Percentiles rank a stretch among this genome's conserved stretches.
phyloP scores from a whole-genome alignment of 2,797 vertebrate species.

The Cossypha dichroa region DNA sequence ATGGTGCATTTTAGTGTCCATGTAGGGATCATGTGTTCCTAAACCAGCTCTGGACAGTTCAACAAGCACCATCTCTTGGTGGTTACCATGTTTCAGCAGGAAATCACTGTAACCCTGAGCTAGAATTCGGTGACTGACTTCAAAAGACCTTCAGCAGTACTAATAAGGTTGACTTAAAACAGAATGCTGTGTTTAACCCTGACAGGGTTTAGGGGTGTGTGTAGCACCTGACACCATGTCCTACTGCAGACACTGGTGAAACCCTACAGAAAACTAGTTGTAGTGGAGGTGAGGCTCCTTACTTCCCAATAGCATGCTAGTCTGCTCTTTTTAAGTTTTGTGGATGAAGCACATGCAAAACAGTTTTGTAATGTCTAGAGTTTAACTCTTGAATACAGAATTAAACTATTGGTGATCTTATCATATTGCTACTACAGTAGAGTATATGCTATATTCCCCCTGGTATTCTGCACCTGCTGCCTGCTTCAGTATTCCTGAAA shows the following conservation, averaged over 20 bases:
- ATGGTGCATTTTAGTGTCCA: neutral
- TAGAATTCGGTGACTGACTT: neutral
- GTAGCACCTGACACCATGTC: neutral
- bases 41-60: neutral
- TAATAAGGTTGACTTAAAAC: neutral
- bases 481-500: neutral
- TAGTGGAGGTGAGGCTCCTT: neutral
- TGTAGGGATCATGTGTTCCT: neutral
- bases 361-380: neutral
- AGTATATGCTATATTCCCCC: neutral
- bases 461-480: neutral
- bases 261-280: neutral
- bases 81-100: accelerated
- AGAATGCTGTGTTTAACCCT: neutral
- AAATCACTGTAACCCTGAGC: neutral
- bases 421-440: neutral
- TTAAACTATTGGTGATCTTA: neutral
- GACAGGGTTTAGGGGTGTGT: neutral
- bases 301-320: neutral
- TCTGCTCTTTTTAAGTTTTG: neutral
- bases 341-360: neutral
- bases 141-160: neutral
- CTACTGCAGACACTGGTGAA: neutral
- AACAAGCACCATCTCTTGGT: neutral
- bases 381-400: neutral